These are phyloP conservation scores for Rosalia funebris DNA, from an alignment of 2,888 invertebrate genomes.

Conservation along the genomic window DNA sequence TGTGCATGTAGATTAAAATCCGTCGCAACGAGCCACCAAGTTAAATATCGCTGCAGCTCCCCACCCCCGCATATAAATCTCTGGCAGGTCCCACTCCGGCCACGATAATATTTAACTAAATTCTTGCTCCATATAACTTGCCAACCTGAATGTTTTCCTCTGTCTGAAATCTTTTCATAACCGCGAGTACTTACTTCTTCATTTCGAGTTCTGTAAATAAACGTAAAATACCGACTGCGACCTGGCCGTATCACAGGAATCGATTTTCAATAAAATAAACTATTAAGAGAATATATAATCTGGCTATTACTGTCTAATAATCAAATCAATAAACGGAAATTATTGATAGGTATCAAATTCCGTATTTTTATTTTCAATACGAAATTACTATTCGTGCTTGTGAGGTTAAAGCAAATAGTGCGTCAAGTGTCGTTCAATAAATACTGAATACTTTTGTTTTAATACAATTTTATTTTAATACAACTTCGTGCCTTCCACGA, in stretches of 20 bases:
- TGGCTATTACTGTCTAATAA: background rate
- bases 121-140: conserved; percentile 63
- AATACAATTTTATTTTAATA: too few relatives aligned
- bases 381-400: background rate
- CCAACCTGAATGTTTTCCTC: conserved; percentile 51
- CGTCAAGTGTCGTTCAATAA: too few relatives aligned
- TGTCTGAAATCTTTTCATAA: conserved; percentile 43
- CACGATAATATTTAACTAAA: conserved; percentile 65
- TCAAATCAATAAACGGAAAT: background rate
- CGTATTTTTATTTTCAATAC: background rate
- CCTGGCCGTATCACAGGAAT: background rate
- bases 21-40: conserved; percentile 60
- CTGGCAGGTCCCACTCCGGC: conserved; percentile 61
- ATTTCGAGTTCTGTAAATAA: background rate
- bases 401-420: background rate
- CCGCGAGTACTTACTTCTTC: background rate
- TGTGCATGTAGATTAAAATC: conserved; percentile 66
- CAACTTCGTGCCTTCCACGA: too few relatives aligned
- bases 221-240: too few relatives aligned
- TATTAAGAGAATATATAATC: background rate
- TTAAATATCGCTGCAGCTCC: conserved; percentile 63
- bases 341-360: background rate
- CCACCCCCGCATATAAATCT: conserved; percentile 61
- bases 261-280: background rate
- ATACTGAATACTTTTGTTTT: too few relatives aligned